phyloP scores from a whole-genome alignment of 2,113 vertebrate genomes.

The Pantherophis guttatus region DNA sequence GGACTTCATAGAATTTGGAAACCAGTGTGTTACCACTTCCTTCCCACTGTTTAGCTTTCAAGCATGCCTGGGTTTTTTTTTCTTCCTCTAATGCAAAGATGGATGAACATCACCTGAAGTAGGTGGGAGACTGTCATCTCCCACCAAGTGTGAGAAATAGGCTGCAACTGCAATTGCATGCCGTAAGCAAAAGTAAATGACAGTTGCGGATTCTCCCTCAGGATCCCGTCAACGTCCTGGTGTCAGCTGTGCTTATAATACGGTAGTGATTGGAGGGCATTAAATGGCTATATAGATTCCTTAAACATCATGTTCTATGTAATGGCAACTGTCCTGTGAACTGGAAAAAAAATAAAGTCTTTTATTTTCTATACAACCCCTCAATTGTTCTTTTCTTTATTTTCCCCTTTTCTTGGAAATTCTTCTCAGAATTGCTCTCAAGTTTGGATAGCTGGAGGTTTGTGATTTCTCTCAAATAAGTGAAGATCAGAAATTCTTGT shows the following conservation, averaged over 20 bases:
- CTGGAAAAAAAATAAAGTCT: constrained; percentile 73
- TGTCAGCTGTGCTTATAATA: background rate
- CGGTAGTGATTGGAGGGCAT: constrained; percentile 29
- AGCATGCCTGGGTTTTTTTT: background rate
- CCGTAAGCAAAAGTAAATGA: background rate
- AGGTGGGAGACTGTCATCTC: background rate
- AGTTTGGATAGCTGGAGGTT: background rate
- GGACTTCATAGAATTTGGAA: constrained; percentile 4
- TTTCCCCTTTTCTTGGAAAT: constrained; percentile 43
- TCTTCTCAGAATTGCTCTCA: background rate
- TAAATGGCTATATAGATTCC: constrained; percentile 50
- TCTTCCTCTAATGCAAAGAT: background rate
- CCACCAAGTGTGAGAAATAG: background rate
- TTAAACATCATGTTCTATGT: constrained; percentile 61
- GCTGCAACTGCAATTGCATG: background rate
- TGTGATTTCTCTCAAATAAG: background rate
- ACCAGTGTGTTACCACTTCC: background rate
- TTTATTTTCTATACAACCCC: constrained; percentile 73
- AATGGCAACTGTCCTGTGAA: constrained; percentile 71
- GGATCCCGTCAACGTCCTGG: constrained; percentile 23
- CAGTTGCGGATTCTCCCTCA: constrained; percentile 16
- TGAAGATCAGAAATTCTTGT: background rate
- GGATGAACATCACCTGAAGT: background rate
- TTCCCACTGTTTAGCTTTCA: background rate
- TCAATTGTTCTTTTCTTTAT: constrained; percentile 23